phyloP scores from a whole-genome alignment of 2,113 vertebrate genomes.

The Antechinus stuartii region DNA sequence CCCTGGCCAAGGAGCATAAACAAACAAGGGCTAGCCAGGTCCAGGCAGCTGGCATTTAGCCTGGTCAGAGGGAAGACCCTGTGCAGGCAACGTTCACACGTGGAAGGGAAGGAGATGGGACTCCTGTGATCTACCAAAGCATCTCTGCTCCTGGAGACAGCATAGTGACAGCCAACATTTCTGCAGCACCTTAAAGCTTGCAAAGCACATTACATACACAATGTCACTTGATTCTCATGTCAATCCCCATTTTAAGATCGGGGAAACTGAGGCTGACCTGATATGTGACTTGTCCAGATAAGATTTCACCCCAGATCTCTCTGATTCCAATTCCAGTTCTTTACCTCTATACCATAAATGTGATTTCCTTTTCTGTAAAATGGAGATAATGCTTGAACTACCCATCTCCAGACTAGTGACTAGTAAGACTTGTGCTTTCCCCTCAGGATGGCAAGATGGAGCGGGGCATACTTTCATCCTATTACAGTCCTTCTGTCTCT shows the following conservation, averaged over 20 bases:
- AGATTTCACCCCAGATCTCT: background rate
- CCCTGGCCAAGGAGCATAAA: background rate
- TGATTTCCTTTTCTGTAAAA: background rate
- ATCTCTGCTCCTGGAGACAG: background rate
- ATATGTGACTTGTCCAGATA: background rate
- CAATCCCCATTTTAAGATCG: background rate
- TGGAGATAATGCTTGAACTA: background rate
- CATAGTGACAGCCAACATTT: background rate
- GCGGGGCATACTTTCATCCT: background rate
- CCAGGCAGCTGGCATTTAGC: background rate
- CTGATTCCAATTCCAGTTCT: background rate
- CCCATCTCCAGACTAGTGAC: background rate
- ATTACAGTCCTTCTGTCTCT: background rate
- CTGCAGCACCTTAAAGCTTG: background rate
- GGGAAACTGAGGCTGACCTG: background rate
- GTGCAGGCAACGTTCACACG: background rate
- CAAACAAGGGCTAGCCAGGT: background rate
- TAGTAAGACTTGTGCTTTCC: background rate
- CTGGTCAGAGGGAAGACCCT: background rate
- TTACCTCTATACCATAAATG: background rate
- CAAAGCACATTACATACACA: background rate
- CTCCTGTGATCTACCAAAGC: background rate
- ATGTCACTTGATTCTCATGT: background rate
- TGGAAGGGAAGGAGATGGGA: background rate
- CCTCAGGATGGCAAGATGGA: background rate